A percentile compares a stretch with the other conserved stretches of the same genome.
Evolutionary conservation across 2,888 invertebrate species (phyloP).

Genomic region (Autographa gamma): DNA sequence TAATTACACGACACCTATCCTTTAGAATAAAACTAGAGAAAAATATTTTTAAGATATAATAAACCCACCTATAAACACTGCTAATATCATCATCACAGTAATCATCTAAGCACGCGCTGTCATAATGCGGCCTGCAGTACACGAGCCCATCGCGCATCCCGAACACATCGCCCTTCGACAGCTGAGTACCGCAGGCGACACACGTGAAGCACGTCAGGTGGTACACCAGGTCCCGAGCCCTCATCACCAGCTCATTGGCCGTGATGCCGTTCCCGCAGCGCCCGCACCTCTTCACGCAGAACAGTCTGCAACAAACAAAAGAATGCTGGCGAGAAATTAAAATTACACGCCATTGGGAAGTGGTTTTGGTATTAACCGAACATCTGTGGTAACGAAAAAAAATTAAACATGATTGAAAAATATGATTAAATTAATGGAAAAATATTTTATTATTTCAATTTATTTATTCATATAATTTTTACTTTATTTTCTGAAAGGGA

Average conservation of each 20-base stretch:
- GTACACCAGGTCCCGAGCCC: constrained; percentile 95
- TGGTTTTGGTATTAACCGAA: too few relatives aligned
- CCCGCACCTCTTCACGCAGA: constrained; percentile 95
- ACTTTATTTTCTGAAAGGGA: too few relatives aligned
- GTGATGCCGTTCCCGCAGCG: constrained; percentile 95
- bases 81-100: constrained; percentile 90
- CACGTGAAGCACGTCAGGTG: constrained; percentile 97
- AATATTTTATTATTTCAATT: too few relatives aligned
- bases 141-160: constrained; percentile 95
- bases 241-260: constrained; percentile 96
- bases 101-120: constrained; percentile 89
- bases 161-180: constrained; percentile 97
- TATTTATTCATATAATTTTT: too few relatives aligned
- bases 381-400: too few relatives aligned
- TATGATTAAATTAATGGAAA: too few relatives aligned
- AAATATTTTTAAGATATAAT: too few relatives aligned
- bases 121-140: constrained; percentile 91
- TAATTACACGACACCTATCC: too few relatives aligned
- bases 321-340: too few relatives aligned
- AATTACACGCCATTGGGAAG: too few relatives aligned
- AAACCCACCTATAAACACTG: constrained; percentile 79
- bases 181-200: constrained; percentile 93
- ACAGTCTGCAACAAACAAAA: constrained; percentile 91
- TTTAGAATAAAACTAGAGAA: too few relatives aligned
- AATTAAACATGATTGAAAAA: too few relatives aligned